These are phyloP conservation scores for Empis stercorea DNA, from an alignment of 2,888 invertebrate species.

Conservation along the genomic window DNA sequence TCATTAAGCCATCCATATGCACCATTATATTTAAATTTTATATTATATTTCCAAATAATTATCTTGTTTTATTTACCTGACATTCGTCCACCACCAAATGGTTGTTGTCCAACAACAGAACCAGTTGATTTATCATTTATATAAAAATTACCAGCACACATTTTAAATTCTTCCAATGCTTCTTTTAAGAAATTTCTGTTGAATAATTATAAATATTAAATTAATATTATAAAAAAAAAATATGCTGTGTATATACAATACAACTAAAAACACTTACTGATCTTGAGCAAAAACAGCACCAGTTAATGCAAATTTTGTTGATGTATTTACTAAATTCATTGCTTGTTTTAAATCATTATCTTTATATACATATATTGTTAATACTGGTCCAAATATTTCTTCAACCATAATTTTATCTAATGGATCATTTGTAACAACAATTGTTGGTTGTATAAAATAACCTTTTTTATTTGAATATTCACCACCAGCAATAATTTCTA, in stretches of 20 bases:
- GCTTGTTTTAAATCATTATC: constrained; percentile 54
- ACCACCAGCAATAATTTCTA: constrained; percentile 80
- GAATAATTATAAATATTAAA: too few species aligned
- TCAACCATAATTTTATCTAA: constrained; percentile 76
- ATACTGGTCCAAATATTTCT: constrained; percentile 95
- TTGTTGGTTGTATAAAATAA: constrained; percentile 91
- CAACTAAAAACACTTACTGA: constrained; percentile 20
- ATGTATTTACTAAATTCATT: constrained; percentile 50
- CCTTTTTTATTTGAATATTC: constrained; percentile 71
- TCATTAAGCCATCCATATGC: too few species aligned
- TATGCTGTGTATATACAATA: neutral
- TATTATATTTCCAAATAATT: too few species aligned
- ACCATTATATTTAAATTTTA: too few species aligned
- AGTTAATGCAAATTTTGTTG: constrained; percentile 85
- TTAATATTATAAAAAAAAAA: neutral
- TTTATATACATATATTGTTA: constrained; percentile 80
- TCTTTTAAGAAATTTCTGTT: constrained; percentile 58
- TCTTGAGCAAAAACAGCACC: constrained; percentile 89
- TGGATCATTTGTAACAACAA: constrained; percentile 75
- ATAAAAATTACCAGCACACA: constrained; percentile 95
- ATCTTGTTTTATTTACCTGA: constrained; percentile 52
- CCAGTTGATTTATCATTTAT: constrained; percentile 98
- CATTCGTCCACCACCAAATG: constrained; percentile 93
- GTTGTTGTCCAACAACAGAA: constrained; percentile 97
- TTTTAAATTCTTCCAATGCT: constrained; percentile 74